Evolutionary conservation across 2,113 vertebrate genomes (phyloP), one percentile per base, ranked within the genome.

Genomic region (Orientallactaga bullata): DNA sequence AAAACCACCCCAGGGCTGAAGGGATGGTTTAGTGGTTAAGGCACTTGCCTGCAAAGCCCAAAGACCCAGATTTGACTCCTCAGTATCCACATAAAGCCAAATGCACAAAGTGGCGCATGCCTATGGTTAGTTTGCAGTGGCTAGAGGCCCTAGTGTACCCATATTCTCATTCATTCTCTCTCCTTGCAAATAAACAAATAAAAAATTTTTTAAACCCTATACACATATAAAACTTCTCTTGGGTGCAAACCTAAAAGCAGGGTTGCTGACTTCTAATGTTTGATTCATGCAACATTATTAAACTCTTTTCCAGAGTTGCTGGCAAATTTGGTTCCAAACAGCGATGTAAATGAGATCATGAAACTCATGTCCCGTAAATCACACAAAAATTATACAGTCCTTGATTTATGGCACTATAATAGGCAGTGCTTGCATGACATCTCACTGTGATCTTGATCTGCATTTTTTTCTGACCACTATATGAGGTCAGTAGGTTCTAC

Each of bases 181-280:
- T 55, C 11, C 12, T 51, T 23, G 21, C 60, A 61, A 20, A 23
- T 23, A 61, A 61, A 61, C n/a, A n/a, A n/a, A n/a, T n/a, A n/a
- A n/a, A n/a, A n/a, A n/a, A n/a, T n/a, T n/a, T n/a, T n/a, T n/a
- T n/a, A n/a, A n/a, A n/a, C n/a, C n/a, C n/a, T n/a, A 51, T 12
- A 68, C 37, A 89, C 17, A 28, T 55, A 6, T 5, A 60, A 81
- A 58, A 69, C 65, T 85, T 86, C 79, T 93, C 60, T 47, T 73
- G 69, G 47, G 37, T 88, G 4, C 18, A 76, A 88, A 88, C 51
- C 65, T 37, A 86, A 24, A 73, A 74, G 73, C 61, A 18, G 18
- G 71, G 77, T 58, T 76, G 55, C 79, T 61, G 66, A 37, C 77
- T 91, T 93, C 88, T 86, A 24, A 91, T 55, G 66, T 81, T 91